These are phyloP conservation scores for Charaxes varanes DNA, from an alignment of 1,140 invertebrate species.

Conservation along the genomic window DNA sequence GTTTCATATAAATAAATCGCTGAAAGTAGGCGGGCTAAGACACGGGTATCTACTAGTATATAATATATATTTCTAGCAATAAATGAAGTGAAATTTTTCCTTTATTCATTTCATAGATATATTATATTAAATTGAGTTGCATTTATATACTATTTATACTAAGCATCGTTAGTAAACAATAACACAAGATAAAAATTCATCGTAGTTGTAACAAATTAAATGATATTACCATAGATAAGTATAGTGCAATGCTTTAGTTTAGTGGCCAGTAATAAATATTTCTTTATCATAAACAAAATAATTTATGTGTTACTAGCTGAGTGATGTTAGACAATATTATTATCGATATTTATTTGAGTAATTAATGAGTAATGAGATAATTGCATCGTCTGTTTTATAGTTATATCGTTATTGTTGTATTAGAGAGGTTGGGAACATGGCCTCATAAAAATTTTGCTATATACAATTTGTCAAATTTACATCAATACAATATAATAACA, in stretches of 20 bases:
- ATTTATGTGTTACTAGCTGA: constrained; percentile 15
- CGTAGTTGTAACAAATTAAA: not conserved
- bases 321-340: constrained; percentile 30
- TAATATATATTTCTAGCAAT: too few relatives aligned
- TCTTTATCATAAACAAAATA: constrained; percentile 2
- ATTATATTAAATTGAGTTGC: too few relatives aligned
- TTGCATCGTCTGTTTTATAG: constrained; percentile 46
- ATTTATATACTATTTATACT: too few relatives aligned
- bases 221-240: not conserved
- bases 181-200: not conserved
- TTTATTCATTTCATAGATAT: too few relatives aligned
- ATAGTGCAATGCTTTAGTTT: not conserved
- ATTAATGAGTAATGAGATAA: constrained; percentile 62
- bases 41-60: too few relatives aligned
- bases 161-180: too few relatives aligned
- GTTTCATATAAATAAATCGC: too few relatives aligned
- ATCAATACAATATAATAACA: too few relatives aligned
- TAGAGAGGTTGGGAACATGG: not conserved
- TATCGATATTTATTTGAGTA: constrained; percentile 36
- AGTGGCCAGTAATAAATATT: constrained; percentile 3
- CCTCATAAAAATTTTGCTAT: too few relatives aligned
- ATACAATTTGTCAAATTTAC: too few relatives aligned
- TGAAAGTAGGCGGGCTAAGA: too few relatives aligned
- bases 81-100: too few relatives aligned
- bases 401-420: constrained; percentile 21